A percentile compares a stretch with the other conserved stretches of the same genome.
These are phyloP conservation scores for Cossypha niveicapilla DNA, from an alignment of 2,797 vertebrate species.

Conservation along the genomic window DNA sequence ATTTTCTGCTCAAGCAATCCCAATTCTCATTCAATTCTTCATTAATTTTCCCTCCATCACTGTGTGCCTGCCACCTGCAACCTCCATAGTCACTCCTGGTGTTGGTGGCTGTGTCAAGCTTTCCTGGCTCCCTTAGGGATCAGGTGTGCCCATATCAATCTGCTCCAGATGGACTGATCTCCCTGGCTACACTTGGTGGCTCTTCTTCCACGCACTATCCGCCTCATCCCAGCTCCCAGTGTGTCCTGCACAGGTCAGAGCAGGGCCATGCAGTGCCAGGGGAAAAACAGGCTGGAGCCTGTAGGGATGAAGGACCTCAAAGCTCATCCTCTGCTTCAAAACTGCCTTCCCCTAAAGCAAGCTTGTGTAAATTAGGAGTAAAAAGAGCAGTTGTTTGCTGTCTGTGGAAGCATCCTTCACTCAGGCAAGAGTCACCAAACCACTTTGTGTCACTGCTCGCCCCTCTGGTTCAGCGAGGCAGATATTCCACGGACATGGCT, in stretches of 20 bases:
- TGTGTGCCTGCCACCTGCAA: background rate
- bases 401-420: background rate
- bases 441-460: background rate
- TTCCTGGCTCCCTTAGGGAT: background rate
- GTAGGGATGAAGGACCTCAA: background rate
- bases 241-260: background rate
- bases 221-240: background rate
- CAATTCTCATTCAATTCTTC: background rate
- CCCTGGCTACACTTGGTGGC: background rate
- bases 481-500: background rate
- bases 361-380: background rate
- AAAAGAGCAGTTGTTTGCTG: background rate
- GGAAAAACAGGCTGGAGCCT: background rate
- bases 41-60: background rate
- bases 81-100: fast-evolving
- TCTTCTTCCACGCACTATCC: background rate
- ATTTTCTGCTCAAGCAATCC: background rate
- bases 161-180: background rate
- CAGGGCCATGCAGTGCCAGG: fast-evolving
- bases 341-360: background rate
- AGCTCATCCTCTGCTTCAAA: background rate
- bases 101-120: background rate
- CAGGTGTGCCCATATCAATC: background rate
- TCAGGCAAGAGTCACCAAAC: background rate
- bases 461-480: background rate